phyloP scores from a whole-genome alignment of 1,140 invertebrate genomes.

The Lordiphosa mommai region DNA sequence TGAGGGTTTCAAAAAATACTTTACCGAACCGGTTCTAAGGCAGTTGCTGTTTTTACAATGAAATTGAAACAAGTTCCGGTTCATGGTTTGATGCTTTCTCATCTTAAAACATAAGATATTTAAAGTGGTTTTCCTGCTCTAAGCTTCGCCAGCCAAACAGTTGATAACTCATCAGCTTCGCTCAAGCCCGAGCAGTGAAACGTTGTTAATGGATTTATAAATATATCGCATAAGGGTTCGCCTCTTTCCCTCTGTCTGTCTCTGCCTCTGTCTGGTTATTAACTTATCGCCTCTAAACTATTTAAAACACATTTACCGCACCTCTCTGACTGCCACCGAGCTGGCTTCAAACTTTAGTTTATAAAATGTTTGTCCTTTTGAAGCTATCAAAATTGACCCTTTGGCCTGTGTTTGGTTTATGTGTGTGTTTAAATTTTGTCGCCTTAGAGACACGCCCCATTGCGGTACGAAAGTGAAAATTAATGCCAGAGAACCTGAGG shows the following conservation, averaged over 20 bases:
- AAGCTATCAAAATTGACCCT: conserved; percentile 61
- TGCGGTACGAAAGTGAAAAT: conserved; percentile 54
- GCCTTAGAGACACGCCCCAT: conserved; percentile 52
- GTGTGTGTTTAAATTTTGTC: conserved; percentile 24
- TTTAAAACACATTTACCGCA: conserved; percentile 3
- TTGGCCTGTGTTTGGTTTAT: conserved; percentile 27
- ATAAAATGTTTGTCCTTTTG: conserved; percentile 46
- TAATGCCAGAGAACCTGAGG: conserved; percentile 45
- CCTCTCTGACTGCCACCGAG: not conserved
- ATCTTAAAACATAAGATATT: too few relatives aligned
- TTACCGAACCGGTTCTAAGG: too few relatives aligned
- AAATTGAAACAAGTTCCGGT: too few relatives aligned
- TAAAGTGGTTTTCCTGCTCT: not conserved
- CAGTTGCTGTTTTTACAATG: too few relatives aligned
- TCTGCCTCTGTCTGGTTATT: conserved; percentile 18
- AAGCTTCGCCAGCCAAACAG: not conserved
- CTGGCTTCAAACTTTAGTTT: conserved; percentile 30
- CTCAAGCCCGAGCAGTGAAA: conserved; percentile 28
- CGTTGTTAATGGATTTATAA: conserved; percentile 66
- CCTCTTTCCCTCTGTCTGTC: not conserved
- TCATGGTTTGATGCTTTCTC: too few relatives aligned
- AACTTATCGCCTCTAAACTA: conserved; percentile 28
- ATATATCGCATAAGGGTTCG: conserved; percentile 19
- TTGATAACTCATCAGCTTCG: conserved; percentile 39
- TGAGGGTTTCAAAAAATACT: too few relatives aligned